phyloP scores from a whole-genome alignment of 2,113 vertebrate genomes.

The Pyxicephalus adspersus region DNA sequence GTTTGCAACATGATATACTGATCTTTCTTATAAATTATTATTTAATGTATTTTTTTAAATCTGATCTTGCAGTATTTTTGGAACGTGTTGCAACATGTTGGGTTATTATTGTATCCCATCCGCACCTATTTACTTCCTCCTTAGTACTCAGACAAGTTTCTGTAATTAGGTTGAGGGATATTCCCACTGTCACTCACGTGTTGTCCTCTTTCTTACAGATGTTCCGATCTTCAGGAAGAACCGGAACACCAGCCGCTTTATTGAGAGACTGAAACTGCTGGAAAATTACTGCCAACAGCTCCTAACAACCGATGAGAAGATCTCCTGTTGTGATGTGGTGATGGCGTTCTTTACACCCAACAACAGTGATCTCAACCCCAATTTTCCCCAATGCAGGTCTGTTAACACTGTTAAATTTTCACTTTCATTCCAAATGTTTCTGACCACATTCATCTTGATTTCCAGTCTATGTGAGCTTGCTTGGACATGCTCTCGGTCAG shows the following conservation, averaged over 20 bases:
- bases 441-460: too few species aligned
- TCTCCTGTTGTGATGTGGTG: conserved; percentile 73
- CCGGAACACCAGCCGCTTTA: conserved; percentile 39
- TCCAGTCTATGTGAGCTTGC: too few species aligned
- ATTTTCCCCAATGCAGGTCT: conserved; percentile 85
- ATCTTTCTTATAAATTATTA: too few species aligned
- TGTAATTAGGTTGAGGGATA: neutral
- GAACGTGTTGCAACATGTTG: too few species aligned
- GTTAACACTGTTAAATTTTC: fast-evolving
- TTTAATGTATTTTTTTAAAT: too few species aligned
- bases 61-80: too few species aligned
- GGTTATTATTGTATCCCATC: neutral
- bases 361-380: conserved; percentile 77
- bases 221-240: conserved; percentile 34
- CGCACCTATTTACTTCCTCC: neutral
- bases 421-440: too few species aligned
- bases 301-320: conserved; percentile 61
- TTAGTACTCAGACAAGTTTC: neutral
- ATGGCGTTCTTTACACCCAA: conserved; percentile 79
- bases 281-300: conserved; percentile 77
- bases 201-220: neutral
- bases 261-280: conserved; percentile 74
- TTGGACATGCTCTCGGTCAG: too few species aligned
- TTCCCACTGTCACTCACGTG: neutral
- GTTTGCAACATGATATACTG: too few species aligned